Evolutionary conservation across 2,888 invertebrate genomes (phyloP), one percentile per base, ranked within the genome.

Genomic region (Tetranychus truncatus): DNA sequence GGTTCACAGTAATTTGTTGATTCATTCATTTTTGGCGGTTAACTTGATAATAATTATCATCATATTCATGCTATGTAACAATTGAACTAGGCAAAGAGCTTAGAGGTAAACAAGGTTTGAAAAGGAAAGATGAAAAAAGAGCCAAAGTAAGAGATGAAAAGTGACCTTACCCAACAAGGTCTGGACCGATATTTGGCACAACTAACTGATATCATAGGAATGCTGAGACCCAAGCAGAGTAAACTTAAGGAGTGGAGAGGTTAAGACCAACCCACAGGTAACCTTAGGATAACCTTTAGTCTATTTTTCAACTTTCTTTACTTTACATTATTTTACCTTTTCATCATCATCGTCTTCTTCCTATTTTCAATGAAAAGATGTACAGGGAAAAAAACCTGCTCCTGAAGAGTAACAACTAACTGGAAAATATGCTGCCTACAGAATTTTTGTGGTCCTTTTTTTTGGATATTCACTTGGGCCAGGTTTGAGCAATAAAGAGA

Each of bases 261-360:
- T 9, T 55, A 55, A 0, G 55, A 55, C 55, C 55, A 55, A 55
- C 55, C 55, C 55, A 55, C 55, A 55, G 55, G 55, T 55, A 55
- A 55, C 55, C 55, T 55, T 55, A 55, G 55, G 55, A 55, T 55
- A 55, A 55, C 55, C 55, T 55, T 55, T 55, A 55, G 55, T 55
- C 55, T 55, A 15, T 55, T 55, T 55, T 15, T 55, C 55, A 5
- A 3, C 15, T 15, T n/a, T 55, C 55, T 55, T 15, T 55, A 3
- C 15, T 15, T 55, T 15, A 6, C 55, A 55, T 9, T 55, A 9
- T 55, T 15, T 34, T 34, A 34, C 2, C 55, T 55, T 55, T 55
- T 55, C 55, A 15, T 15, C 55, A 55, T 55, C 55, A 55, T 55
- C 55, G 11, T 55, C 55, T 1, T 55, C 55, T 15, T 55, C 55